These are phyloP conservation scores for Ranitomeya imitator DNA, from an alignment of 2,113 vertebrate genomes.

Conservation along the genomic window DNA sequence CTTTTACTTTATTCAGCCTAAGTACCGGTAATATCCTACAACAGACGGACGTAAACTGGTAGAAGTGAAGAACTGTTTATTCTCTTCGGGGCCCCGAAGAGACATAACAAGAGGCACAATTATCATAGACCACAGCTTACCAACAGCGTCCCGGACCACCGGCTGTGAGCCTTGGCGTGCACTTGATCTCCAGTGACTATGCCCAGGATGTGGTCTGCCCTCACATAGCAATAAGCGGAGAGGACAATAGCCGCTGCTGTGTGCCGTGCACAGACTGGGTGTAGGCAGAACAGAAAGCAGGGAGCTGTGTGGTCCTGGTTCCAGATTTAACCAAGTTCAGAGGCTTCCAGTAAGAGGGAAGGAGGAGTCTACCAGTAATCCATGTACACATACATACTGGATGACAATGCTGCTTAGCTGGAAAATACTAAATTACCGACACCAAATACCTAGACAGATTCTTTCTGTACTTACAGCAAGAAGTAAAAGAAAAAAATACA, in stretches of 20 bases:
- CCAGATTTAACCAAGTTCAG: constrained; percentile 39
- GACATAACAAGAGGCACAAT: not conserved
- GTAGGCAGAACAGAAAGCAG: constrained; percentile 10
- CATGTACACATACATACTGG: constrained; percentile 56
- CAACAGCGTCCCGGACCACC: not conserved
- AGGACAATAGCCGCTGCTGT: not conserved
- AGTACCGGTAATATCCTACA: too few species aligned
- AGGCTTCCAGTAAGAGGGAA: constrained; percentile 64
- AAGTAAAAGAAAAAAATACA: not conserved
- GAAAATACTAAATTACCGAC: not conserved
- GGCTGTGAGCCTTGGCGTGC: not conserved
- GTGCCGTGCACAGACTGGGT: not conserved
- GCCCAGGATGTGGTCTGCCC: not conserved
- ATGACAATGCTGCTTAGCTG: constrained; percentile 59
- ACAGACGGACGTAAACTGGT: not conserved
- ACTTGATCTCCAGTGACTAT: not conserved
- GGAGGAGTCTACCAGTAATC: constrained; percentile 66
- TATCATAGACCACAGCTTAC: not conserved
- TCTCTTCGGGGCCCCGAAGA: not conserved
- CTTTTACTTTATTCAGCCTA: not conserved
- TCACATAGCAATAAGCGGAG: not conserved
- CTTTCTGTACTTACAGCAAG: not conserved
- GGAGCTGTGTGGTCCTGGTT: not conserved
- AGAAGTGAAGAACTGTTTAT: not conserved
- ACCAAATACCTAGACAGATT: not conserved